Conservation (phyloP, 2,888 invertebrate species). For the Cryptophagus acutangulus region DNA sequence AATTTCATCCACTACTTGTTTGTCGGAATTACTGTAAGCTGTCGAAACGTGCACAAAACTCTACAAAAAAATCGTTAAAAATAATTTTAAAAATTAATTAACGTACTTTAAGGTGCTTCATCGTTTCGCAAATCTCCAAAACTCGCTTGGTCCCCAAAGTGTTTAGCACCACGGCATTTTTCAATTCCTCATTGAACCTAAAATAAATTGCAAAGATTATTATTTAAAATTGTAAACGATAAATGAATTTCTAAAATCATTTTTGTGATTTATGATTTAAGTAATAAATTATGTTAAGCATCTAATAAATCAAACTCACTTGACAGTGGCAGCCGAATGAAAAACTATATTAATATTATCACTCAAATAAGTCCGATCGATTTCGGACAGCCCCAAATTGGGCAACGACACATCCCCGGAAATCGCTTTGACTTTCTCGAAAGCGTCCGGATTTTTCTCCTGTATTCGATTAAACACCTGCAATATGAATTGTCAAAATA, state of each 20-base stretch:
- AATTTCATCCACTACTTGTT: conserved; percentile 70
- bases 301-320: conserved; percentile 48
- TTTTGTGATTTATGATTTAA: not conserved
- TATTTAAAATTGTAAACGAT: conserved; percentile 5
- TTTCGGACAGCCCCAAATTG: conserved; percentile 63
- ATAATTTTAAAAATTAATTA: conserved; percentile 6
- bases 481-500: conserved; percentile 16
- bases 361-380: conserved; percentile 58
- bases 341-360: conserved; percentile 79
- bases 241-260: not conserved
- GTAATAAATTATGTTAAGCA: too few species aligned
- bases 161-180: conserved; percentile 82
- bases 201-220: conserved; percentile 13
- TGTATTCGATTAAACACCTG: conserved; percentile 69
- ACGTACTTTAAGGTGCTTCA: conserved; percentile 66
- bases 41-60: conserved; percentile 90
- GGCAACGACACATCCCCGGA: conserved; percentile 72
- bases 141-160: conserved; percentile 83
- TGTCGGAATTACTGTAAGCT: conserved; percentile 92
- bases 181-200: conserved; percentile 83
- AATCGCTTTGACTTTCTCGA: conserved; percentile 65
- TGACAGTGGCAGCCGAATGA: conserved; percentile 94
- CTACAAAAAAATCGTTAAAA: conserved; percentile 40
- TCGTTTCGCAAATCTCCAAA: conserved; percentile 74
- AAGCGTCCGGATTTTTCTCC: conserved; percentile 57